Evolutionary conservation across 2,113 vertebrate genomes (phyloP), one percentile per base, ranked within the genome.

Genomic region (Mixornis gularis): DNA sequence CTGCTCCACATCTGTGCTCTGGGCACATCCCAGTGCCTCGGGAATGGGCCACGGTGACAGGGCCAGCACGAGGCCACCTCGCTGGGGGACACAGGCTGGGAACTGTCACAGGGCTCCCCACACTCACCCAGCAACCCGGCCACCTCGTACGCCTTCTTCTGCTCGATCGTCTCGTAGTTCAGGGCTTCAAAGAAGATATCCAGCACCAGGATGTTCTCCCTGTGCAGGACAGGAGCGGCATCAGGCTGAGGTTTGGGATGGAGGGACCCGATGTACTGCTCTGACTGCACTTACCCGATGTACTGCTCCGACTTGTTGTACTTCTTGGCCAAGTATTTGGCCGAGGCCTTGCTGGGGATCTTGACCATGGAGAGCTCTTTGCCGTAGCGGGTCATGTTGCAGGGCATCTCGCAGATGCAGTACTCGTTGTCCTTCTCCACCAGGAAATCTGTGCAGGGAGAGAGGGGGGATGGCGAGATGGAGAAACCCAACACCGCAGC

Each of bases 261-360:
- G 22, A 30, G 48, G 34, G 19, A 5, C 0, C 14, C 16, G 58
- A 99, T 99, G 97, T 99, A 99, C 97, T 99, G 99, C 96, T 99
- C 99, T 0, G 99, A 99, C 94, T 99, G 46, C 46, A 46, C 46
- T 98, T 96, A 99, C 99, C 98, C 97, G 59, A 99, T 99, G 97
- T 99, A 99, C 97, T 99, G 99, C 96, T 99, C 99, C 0, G 99
- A 99, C 94, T 99, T 99, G 98, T 99, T 99, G 98, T 98, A 99
- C 94, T 99, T 99, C 98, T 99, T 99, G 95, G 99, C 99, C 86
- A 99, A 97, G 95, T 99, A 99, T 90, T 99, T 99, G 94, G 99
- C 99, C 0, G 99, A 99, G 5, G 99, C 99, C 88, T 99, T 99
- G 98, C 99, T 99, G 96, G 99, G 99, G 79, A 99, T 99, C 97